These are phyloP conservation scores for Epistrophe grossulariae DNA, from an alignment of 2,888 invertebrate genomes.

Conservation along the genomic window DNA sequence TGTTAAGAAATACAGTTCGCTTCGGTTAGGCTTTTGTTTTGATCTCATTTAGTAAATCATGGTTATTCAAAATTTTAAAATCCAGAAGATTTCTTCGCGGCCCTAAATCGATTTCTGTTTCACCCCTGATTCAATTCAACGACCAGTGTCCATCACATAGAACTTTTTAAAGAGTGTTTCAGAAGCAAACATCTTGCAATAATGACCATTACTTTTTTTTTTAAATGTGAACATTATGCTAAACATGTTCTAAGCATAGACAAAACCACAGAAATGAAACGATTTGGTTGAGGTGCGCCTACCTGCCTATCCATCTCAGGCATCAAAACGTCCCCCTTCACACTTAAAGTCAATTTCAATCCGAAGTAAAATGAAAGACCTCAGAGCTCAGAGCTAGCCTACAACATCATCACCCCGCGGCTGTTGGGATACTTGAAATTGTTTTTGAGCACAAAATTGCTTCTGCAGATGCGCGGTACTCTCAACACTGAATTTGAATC, in stretches of 20 bases:
- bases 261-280: constrained; percentile 24
- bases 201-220: constrained; percentile 57
- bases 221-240: constrained; percentile 58
- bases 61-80: not conserved
- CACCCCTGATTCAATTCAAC: constrained; percentile 1
- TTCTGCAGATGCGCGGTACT: constrained; percentile 74
- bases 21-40: not conserved
- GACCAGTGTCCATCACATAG: constrained; percentile 20
- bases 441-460: constrained; percentile 76
- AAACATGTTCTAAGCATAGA: constrained; percentile 24
- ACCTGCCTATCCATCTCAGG: constrained; percentile 51
- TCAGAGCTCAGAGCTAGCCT: constrained; percentile 13
- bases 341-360: constrained; percentile 23
- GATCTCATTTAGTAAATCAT: too few species aligned
- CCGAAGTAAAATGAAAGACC: not conserved
- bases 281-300: constrained; percentile 53
- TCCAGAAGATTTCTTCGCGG: not conserved
- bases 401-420: constrained; percentile 41
- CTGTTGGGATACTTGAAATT: constrained; percentile 73
- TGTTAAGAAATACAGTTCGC: not conserved
- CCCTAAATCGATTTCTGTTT: not conserved
- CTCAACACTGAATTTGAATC: constrained; percentile 59
- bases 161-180: constrained; percentile 52
- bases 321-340: constrained; percentile 2
- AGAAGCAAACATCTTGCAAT: constrained; percentile 64